A percentile compares a stretch with the other conserved stretches of the same genome.
Evolutionary conservation across 2,797 vertebrate genomes (phyloP).

Genomic region (Geotrypetes seraphini): DNA sequence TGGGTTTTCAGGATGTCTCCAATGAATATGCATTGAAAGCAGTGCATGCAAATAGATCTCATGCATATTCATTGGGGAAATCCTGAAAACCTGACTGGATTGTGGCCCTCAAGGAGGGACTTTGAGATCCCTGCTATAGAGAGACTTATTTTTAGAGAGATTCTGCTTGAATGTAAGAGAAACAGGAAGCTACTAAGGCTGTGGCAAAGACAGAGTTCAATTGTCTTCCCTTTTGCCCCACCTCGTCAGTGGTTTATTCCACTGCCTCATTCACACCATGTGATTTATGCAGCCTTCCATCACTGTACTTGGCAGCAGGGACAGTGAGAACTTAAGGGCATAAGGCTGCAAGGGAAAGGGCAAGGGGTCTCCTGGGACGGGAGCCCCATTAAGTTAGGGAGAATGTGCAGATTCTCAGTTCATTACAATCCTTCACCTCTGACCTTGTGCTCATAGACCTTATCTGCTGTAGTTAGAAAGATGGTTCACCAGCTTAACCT

Average conservation of each 20-base stretch:
- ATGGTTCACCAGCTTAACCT: slow-evolving; percentile 19
- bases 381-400: slow-evolving; percentile 17
- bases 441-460: slow-evolving; percentile 38
- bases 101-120: no score
- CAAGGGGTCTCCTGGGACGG: slow-evolving; percentile 4
- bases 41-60: no score
- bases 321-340: slow-evolving; percentile 44
- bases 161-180: no score
- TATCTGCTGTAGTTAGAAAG: slow-evolving; percentile 17
- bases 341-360: not conserved
- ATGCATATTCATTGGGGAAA: no score
- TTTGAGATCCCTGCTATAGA: no score
- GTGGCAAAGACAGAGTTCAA: slow-evolving; percentile 3
- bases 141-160: no score
- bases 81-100: no score
- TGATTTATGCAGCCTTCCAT: slow-evolving; percentile 58
- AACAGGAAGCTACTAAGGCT: no score
- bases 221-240: slow-evolving; percentile 15
- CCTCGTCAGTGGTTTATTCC: slow-evolving; percentile 21
- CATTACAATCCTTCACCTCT: slow-evolving; percentile 33
- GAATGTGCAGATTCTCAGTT: slow-evolving; percentile 37
- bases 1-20: no score
- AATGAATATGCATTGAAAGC: no score
- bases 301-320: slow-evolving; percentile 40
- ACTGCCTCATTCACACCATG: slow-evolving; percentile 23